Base-by-base conservation (phyloP, 2,797 vertebrate species). In the Tapirus indicus region DNA sequence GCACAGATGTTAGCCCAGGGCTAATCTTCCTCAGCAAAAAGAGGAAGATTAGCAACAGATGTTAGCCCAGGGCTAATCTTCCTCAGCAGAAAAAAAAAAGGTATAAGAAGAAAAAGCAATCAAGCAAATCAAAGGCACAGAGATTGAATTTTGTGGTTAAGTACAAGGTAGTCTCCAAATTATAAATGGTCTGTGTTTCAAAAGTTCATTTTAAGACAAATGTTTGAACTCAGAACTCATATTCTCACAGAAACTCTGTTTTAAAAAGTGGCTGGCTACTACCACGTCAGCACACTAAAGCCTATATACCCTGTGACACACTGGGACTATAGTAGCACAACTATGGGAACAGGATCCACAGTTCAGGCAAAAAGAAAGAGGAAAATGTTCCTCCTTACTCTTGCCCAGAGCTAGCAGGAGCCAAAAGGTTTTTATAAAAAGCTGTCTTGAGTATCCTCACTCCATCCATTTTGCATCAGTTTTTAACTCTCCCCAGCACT, bases 131-230 rank as follows among this genome's bases (percentile, higher is more conserved):
- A 72, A 91, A 86, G 49, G 8, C n/a, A 83, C 0, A 60, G 52
- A 66, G 54, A 84, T 1, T 47, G 60, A 79, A 83, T 78, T 62
- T 35, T 79, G 11, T 77, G 38, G 56, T 72, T 88, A 58, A 91
- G 10, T 58, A 94, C 23, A 87, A 32, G 13, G 16, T 16, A 84
- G 20, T 60, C 49, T 49, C 56, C 75, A 84, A 47, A 66, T 71
- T 88, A 83, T 72, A 60, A 77, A 83, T 6, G 2, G 56, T 84
- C 1, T 79, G 9, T 32, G 23, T 78, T 92, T 78, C 64, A 69
- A 88, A 84, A 82, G 60, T 56, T 94, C 60, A 62, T 25, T 95
- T 84, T 64, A 80, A 62, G 27, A 69, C 27, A 91, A 60, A 14
- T 10, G 27, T 35, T 52, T 64, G 14, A 86, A 88, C 71, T 90